These are phyloP conservation scores for Ostrea denselamellosa DNA, from an alignment of 1,140 invertebrate genomes.

Conservation along the genomic window DNA sequence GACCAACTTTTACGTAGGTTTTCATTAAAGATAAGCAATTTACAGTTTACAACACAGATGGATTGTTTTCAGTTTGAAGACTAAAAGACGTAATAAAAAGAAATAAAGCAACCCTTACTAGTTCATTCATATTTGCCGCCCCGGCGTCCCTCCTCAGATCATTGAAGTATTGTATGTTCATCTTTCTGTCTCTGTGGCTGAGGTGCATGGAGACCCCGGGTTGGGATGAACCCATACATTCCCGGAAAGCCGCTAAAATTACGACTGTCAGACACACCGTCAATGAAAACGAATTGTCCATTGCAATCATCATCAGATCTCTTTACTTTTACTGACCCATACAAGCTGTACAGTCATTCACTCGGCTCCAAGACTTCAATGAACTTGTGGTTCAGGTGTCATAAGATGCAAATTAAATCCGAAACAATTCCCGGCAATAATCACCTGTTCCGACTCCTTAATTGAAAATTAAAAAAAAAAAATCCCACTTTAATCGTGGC, in stretches of 20 bases:
- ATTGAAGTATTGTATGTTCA: conserved; percentile 14
- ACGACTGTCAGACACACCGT: background rate
- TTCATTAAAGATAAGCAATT: no score
- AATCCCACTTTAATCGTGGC: background rate
- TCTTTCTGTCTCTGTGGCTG: conserved; percentile 7
- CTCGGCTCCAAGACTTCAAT: background rate
- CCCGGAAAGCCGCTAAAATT: background rate
- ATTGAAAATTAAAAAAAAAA: conserved; percentile 15
- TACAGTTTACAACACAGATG: no score
- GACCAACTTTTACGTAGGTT: no score
- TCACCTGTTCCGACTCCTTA: conserved; percentile 3
- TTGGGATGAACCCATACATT: background rate
- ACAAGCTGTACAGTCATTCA: background rate
- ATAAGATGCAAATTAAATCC: background rate
- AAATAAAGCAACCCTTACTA: background rate
- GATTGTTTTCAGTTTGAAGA: background rate
- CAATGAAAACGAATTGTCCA: background rate
- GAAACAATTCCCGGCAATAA: background rate
- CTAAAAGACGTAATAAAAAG: background rate
- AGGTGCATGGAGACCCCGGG: background rate
- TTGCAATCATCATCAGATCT: background rate
- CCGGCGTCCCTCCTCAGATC: background rate
- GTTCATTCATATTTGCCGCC: conserved; percentile 9
- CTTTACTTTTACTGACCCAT: background rate
- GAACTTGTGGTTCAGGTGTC: background rate